phyloP scores from a whole-genome alignment of 2,888 invertebrate genomes.

The Mesochorus sp. region DNA sequence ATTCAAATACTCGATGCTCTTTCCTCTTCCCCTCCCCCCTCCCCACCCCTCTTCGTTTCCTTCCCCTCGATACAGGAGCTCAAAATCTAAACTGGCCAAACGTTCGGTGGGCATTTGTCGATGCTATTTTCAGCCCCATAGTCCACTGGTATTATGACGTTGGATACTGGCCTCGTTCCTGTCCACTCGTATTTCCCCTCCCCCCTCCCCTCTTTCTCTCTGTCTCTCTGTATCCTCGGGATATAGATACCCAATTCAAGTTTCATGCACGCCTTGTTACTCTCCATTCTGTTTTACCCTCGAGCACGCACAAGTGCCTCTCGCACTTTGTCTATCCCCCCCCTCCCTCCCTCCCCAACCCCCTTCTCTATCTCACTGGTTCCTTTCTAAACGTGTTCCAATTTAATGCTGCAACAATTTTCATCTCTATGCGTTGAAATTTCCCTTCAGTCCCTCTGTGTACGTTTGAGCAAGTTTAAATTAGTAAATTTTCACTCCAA shows the following conservation, averaged over 20 bases:
- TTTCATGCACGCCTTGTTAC: conserved; percentile 33
- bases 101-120: conserved; percentile 17
- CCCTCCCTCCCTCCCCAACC: conserved; percentile 38
- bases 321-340: background rate
- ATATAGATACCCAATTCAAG: conserved; percentile 46
- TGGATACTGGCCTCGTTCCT: background rate
- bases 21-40: too few species aligned
- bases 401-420: conserved; percentile 39
- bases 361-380: conserved; percentile 31
- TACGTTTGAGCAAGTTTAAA: conserved; percentile 6
- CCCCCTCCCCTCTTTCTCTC: too few species aligned
- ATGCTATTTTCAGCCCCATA: conserved; percentile 24
- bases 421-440: conserved; percentile 40
- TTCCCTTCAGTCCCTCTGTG: conserved; percentile 10
- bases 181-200: too few species aligned
- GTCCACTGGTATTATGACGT: conserved; percentile 19
- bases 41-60: too few species aligned
- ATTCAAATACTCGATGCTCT: background rate
- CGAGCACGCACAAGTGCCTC: conserved; percentile 47
- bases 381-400: conserved; percentile 37
- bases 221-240: background rate
- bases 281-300: conserved; percentile 21
- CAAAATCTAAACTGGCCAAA: conserved; percentile 26
- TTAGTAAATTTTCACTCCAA: conserved; percentile 1
- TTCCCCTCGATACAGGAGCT: too few species aligned